Percentiles rank a stretch among this genome's conserved stretches.
Conservation (phyloP, 2,113 vertebrate species). For the Brachyhypopomus gauderio region DNA sequence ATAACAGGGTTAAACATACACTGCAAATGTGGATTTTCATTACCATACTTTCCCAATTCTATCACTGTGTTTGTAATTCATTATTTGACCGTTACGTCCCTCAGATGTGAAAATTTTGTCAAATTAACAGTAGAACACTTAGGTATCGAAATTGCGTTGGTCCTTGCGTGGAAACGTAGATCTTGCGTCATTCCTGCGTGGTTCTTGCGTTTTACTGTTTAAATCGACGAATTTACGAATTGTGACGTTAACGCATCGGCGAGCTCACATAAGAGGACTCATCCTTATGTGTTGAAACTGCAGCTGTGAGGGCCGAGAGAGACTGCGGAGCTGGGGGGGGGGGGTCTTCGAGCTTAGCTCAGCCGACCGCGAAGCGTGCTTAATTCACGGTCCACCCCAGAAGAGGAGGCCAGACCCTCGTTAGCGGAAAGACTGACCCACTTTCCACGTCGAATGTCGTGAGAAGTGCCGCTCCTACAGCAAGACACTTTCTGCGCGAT, state of each 20-base stretch:
- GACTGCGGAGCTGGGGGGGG: slow-evolving; percentile 51
- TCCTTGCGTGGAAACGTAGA: neutral
- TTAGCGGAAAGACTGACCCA: slow-evolving; percentile 88
- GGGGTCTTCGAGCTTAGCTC: slow-evolving; percentile 68
- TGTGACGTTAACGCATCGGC: slow-evolving; percentile 45
- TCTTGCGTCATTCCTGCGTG: no score
- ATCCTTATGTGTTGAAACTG: slow-evolving; percentile 54
- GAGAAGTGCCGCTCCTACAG: slow-evolving; percentile 45
- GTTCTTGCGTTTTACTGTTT: slow-evolving; percentile 15
- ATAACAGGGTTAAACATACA: neutral
- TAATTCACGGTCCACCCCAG: slow-evolving; percentile 91
- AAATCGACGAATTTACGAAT: slow-evolving; percentile 23
- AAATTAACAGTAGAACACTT: neutral
- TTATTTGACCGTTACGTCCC: no score
- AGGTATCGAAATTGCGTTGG: neutral
- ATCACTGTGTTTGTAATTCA: neutral
- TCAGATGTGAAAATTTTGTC: neutral
- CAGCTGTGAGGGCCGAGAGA: slow-evolving; percentile 42
- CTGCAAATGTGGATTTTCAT: neutral
- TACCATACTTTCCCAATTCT: neutral
- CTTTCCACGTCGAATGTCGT: slow-evolving; percentile 83
- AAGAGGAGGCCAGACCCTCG: slow-evolving; percentile 82
- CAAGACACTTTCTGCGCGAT: neutral
- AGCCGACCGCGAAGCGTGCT: slow-evolving; percentile 85
- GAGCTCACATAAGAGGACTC: no score